Conservation (phyloP, 2,888 invertebrate genomes). For the Gari tellinella region DNA sequence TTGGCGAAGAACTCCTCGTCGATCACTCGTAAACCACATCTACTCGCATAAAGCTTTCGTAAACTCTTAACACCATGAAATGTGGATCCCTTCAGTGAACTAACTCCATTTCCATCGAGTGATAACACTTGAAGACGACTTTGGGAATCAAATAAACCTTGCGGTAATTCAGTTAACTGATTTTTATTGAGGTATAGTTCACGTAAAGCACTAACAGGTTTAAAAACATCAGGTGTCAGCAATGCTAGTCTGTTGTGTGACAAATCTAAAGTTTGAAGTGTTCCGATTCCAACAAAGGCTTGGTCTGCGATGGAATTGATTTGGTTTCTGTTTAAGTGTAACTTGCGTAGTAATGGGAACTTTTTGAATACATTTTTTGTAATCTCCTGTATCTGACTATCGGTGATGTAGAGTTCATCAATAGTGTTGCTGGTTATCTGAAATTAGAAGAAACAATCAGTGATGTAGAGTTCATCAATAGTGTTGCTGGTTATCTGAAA, state of each 20-base stretch:
- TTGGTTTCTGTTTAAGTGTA: constrained; percentile 63
- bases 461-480: no score
- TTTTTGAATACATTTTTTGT: no score
- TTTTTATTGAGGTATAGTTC: constrained; percentile 70
- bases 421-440: no score
- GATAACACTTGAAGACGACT: constrained; percentile 57
- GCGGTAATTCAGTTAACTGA: constrained; percentile 52
- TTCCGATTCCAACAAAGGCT: constrained; percentile 63
- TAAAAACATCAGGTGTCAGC: constrained; percentile 52
- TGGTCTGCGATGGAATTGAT: constrained; percentile 57
- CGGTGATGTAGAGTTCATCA: no score
- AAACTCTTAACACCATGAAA: constrained; percentile 70
- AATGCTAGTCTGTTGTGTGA: constrained; percentile 68
- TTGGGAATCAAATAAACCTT: constrained; percentile 63
- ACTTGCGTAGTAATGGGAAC: not conserved
- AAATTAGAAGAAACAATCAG: no score
- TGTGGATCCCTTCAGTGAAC: constrained; percentile 55
- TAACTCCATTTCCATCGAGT: constrained; percentile 69
- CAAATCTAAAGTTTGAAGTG: constrained; percentile 66
- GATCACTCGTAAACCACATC: constrained; percentile 65
- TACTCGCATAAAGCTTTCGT: constrained; percentile 58
- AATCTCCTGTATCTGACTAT: no score
- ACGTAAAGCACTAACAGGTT: constrained; percentile 56
- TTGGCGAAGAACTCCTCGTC: constrained; percentile 66
- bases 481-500: no score